Conservation (phyloP, 1,140 invertebrate genomes). For the Philopotamus ludificatus region DNA sequence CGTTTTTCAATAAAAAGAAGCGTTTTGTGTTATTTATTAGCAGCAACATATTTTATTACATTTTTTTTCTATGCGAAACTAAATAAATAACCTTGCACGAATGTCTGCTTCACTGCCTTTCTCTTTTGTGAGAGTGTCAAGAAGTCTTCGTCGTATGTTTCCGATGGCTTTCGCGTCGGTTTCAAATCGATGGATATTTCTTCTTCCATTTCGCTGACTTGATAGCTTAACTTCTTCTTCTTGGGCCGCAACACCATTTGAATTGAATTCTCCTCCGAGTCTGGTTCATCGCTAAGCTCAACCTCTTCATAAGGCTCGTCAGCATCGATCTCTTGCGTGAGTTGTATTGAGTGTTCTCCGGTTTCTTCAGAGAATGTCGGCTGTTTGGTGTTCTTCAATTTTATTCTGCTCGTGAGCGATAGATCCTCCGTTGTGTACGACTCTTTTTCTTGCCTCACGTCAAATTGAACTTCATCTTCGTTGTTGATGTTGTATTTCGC, state of each 20-base stretch:
- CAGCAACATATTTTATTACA: not conserved
- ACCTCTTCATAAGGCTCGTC: constrained; percentile 54
- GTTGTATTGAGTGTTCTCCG: constrained; percentile 67
- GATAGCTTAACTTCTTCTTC: constrained; percentile 53
- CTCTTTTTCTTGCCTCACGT: constrained; percentile 52
- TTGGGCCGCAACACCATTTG: constrained; percentile 56
- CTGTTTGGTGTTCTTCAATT: constrained; percentile 64
- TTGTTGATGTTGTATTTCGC: constrained; percentile 47
- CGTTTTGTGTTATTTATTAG: not conserved
- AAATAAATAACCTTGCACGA: constrained; percentile 62
- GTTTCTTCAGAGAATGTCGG: constrained; percentile 67
- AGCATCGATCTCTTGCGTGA: constrained; percentile 66
- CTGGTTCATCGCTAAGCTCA: constrained; percentile 50
- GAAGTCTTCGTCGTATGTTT: constrained; percentile 61
- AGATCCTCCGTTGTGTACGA: constrained; percentile 73
- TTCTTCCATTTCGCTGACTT: constrained; percentile 60
- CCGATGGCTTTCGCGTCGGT: constrained; percentile 48
- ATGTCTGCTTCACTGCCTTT: constrained; percentile 59
- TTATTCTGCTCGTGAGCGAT: constrained; percentile 75
- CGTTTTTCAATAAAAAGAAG: not conserved
- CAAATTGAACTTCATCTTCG: constrained; percentile 61
- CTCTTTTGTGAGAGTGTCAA: constrained; percentile 63
- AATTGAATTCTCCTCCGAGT: constrained; percentile 53
- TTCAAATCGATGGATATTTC: constrained; percentile 56
- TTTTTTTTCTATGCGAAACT: not conserved